phyloP scores from a whole-genome alignment of 2,888 invertebrate species.

The Thereva unica region DNA sequence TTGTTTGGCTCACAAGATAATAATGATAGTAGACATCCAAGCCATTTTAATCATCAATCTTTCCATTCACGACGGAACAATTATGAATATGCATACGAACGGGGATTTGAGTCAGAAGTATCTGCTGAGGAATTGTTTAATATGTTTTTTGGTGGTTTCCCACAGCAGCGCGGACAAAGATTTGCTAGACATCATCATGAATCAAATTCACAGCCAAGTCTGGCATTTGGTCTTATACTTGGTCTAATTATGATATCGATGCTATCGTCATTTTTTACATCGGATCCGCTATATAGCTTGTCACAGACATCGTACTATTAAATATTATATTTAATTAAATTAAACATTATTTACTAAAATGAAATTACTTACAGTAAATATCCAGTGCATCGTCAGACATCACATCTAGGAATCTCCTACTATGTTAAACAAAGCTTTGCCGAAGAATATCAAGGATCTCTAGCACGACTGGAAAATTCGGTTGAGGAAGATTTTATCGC shows the following conservation, averaged over 20 bases:
- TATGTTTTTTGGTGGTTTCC: slow-evolving; percentile 93
- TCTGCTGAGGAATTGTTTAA: slow-evolving; percentile 96
- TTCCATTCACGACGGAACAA: slow-evolving; percentile 23
- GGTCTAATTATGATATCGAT: slow-evolving; percentile 90
- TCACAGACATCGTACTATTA: slow-evolving; percentile 65
- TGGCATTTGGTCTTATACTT: slow-evolving; percentile 67
- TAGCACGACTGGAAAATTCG: slow-evolving; percentile 83
- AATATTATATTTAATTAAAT: slow-evolving; percentile 56
- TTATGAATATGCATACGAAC: slow-evolving; percentile 65
- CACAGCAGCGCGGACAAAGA: slow-evolving; percentile 51
- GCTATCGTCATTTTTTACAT: slow-evolving; percentile 92
- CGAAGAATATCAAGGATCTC: slow-evolving; percentile 81
- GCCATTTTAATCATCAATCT: slow-evolving; percentile 31
- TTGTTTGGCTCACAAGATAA: slow-evolving; percentile 63
- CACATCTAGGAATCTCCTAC: slow-evolving; percentile 83
- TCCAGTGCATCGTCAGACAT: slow-evolving; percentile 71
- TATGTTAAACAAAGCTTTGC: slow-evolving; percentile 91
- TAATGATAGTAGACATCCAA: slow-evolving; percentile 33
- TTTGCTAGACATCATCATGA: slow-evolving; percentile 47
- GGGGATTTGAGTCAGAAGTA: slow-evolving; percentile 89
- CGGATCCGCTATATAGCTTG: slow-evolving; percentile 91
- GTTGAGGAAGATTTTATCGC: slow-evolving; percentile 94
- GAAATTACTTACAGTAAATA: slow-evolving; percentile 58
- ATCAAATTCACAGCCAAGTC: slow-evolving; percentile 52
- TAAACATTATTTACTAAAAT: background rate